A percentile compares a stretch with the other conserved stretches of the same genome.
Conservation (phyloP, 2,888 invertebrate species). For the Calameuta filiformis region DNA sequence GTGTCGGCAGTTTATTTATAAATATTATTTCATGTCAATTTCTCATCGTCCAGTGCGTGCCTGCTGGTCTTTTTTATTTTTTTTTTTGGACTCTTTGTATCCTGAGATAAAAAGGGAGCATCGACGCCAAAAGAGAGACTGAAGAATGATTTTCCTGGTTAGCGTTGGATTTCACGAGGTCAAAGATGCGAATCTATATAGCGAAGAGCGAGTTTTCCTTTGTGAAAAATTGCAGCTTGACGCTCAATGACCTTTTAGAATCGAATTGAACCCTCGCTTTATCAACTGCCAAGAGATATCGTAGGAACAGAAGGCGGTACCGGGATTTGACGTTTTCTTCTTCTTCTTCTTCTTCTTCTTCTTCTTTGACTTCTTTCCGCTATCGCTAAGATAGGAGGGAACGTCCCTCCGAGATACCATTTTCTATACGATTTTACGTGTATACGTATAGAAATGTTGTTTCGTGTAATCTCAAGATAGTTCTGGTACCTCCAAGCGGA, state of each 20-base stretch:
- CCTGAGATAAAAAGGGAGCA: neutral
- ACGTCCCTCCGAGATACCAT: neutral
- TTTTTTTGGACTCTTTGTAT: neutral
- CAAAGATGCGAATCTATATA: neutral
- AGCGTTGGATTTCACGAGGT: neutral
- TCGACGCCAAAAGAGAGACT: neutral
- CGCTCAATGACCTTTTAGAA: conserved; percentile 1
- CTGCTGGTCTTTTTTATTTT: neutral
- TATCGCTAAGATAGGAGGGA: neutral
- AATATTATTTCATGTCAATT: neutral
- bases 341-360: neutral
- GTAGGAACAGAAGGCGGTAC: neutral
- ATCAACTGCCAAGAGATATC: conserved; percentile 3
- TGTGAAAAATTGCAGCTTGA: conserved; percentile 6
- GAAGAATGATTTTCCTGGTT: neutral
- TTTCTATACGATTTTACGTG: neutral
- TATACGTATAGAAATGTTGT: neutral
- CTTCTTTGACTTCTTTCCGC: neutral
- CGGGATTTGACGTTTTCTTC: neutral
- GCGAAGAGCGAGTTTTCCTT: neutral
- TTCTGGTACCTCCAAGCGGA: neutral
- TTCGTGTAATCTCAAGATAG: neutral
- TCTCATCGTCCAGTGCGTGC: neutral
- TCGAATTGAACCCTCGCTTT: conserved; percentile 7
- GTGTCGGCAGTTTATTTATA: neutral